Evolutionary conservation across 2,888 invertebrate genomes (phyloP).

Genomic region (Saturnia pavonia): DNA sequence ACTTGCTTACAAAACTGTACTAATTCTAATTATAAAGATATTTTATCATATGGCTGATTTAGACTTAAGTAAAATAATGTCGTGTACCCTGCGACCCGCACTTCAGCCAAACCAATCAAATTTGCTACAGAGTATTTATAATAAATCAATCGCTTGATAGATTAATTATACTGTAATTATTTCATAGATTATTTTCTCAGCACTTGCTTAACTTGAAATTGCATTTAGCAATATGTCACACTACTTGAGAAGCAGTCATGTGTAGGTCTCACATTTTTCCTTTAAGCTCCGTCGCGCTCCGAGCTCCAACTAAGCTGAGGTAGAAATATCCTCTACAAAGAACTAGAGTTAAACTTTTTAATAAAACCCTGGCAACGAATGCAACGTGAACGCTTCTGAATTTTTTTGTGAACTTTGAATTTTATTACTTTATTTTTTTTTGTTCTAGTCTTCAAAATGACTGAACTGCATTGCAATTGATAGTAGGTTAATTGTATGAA

Average conservation of each 20-base stretch:
- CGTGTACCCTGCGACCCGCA: too few relatives aligned
- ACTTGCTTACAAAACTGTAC: too few relatives aligned
- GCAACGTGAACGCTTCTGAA: background rate
- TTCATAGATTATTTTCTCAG: background rate
- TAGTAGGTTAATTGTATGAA: too few relatives aligned
- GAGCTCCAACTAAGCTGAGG: slow-evolving; percentile 2
- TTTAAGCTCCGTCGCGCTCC: slow-evolving; percentile 6
- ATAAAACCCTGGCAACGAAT: slow-evolving; percentile 10
- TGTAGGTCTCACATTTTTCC: slow-evolving; percentile 12
- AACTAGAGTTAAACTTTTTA: background rate
- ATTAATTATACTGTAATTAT: background rate
- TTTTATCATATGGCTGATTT: too few relatives aligned
- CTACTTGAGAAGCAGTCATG: slow-evolving; percentile 1
- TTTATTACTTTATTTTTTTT: background rate
- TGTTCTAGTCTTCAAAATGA: background rate
- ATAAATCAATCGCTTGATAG: too few relatives aligned
- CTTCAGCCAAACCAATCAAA: too few relatives aligned
- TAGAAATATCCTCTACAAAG: slow-evolving; percentile 4
- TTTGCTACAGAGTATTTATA: too few relatives aligned
- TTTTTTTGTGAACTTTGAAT: background rate
- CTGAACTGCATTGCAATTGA: background rate
- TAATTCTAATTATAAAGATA: too few relatives aligned
- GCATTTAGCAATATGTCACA: background rate
- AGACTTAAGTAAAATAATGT: too few relatives aligned
- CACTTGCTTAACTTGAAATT: background rate